Base-by-base conservation (phyloP, 2,888 invertebrate genomes). In the Patella ulyssiponensis region DNA sequence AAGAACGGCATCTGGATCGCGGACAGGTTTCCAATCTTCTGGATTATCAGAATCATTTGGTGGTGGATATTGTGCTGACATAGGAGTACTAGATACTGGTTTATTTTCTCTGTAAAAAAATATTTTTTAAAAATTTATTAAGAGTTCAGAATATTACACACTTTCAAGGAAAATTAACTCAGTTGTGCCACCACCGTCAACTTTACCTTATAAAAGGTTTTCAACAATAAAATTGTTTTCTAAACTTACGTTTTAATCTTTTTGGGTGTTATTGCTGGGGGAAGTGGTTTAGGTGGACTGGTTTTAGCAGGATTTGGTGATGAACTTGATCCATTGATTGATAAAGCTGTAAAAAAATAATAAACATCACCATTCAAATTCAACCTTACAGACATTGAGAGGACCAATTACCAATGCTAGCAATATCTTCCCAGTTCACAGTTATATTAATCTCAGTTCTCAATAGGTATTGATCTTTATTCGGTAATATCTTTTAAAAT, bases 1-100 rank as follows among this genome's bases (percentile, higher is more conserved):
- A 17, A 95, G 89, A 0, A 94, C 94, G 69, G 94, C 94, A 80
- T 94, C 94, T 0, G 95, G 94, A 86, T 94, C 95, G 23, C 94
- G 94, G 83, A 94, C 93, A 0, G 94, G 93, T 73, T 86, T 87
- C 86, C 88, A 88, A 76, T 88, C 88, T 78, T 88, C 88, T 73
- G 88, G 88, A 76, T 86, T 86, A 58, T 89, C 88, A 5, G 85
- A 84, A 69, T 86, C 87, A 20, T 85, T 74, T 23, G 83, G 81
- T 33, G 84, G 80, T 17, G 82, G 80, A 14, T 85, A 83, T 69
- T 86, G 82, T 44, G 86, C 87, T 52, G 88, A 86, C 79, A 85
- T 80, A n/a, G 88, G 86, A 78, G 85, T 86, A 82, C 85, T 86
- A 82, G 86, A 82, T 56, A 83, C 79, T 72, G 85, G 85, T 70